These are phyloP conservation scores for Horisme vitalbata DNA, from an alignment of 2,888 invertebrate species.

Conservation along the genomic window DNA sequence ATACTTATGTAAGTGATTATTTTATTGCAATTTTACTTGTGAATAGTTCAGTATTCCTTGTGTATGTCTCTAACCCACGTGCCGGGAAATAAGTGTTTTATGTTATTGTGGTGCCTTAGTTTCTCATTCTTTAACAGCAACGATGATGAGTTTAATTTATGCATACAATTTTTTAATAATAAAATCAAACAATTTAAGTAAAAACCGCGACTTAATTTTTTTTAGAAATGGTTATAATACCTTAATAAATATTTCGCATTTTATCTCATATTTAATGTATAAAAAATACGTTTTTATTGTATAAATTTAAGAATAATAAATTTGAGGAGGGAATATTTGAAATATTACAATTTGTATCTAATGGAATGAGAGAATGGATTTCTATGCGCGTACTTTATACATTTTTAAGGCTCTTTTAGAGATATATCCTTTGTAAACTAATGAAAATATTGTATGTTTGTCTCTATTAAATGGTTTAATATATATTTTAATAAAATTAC, in stretches of 20 bases:
- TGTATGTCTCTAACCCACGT: slow-evolving; percentile 61
- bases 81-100: slow-evolving; percentile 51
- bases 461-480: slow-evolving; percentile 82
- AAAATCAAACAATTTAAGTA: too few species aligned
- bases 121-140: slow-evolving; percentile 41
- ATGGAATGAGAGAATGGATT: slow-evolving; percentile 62
- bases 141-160: slow-evolving; percentile 12
- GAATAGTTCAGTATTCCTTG: slow-evolving; percentile 64
- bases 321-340: too few species aligned
- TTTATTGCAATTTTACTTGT: slow-evolving; percentile 46
- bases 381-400: slow-evolving; percentile 74
- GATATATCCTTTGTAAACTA: slow-evolving; percentile 79
- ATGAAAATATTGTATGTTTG: slow-evolving; percentile 82
- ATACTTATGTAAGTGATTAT: slow-evolving; percentile 37
- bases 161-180: slow-evolving; percentile 25
- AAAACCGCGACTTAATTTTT: too few species aligned
- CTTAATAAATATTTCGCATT: slow-evolving; percentile 6
- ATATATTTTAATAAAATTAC: slow-evolving; percentile 81
- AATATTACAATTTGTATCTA: slow-evolving; percentile 44
- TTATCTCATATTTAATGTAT: slow-evolving; percentile 50
- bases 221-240: slow-evolving; percentile 32
- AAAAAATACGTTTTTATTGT: slow-evolving; percentile 52
- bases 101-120: slow-evolving; percentile 75
- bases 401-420: slow-evolving; percentile 71
- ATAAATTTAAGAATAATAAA: slow-evolving; percentile 49